Conservation (phyloP, 2,888 invertebrate genomes). For the Drosophila suboccidentalis region DNA sequence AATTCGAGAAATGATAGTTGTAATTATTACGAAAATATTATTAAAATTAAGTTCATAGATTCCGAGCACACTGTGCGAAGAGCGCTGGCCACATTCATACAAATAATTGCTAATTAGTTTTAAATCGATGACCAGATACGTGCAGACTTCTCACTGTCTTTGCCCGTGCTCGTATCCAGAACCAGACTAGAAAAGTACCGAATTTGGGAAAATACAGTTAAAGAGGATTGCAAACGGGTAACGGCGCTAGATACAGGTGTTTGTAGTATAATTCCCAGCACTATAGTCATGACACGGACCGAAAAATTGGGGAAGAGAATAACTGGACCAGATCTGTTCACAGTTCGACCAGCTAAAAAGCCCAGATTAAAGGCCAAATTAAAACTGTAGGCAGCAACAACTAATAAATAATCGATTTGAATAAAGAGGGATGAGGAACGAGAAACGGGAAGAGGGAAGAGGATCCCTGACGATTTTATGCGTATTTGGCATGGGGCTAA, state of each 20-base stretch:
- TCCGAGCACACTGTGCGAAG: constrained; percentile 44
- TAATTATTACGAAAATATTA: too few species aligned
- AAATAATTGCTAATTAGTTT: constrained; percentile 83
- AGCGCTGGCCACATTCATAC: constrained; percentile 44
- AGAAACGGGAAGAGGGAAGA: background rate
- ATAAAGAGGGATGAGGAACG: constrained; percentile 11
- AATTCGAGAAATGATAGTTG: too few species aligned
- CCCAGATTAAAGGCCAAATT: constrained; percentile 27
- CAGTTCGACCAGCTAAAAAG: constrained; percentile 13
- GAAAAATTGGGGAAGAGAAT: background rate
- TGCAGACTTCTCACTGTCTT: constrained; percentile 39
- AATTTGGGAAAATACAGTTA: background rate
- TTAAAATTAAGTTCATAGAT: too few species aligned
- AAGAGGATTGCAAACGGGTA: background rate
- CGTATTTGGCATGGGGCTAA: constrained; percentile 25
- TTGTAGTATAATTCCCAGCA: background rate
- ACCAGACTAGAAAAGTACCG: background rate
- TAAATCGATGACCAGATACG: constrained; percentile 69
- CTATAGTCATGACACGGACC: background rate
- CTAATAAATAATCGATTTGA: constrained; percentile 50
- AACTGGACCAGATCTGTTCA: constrained; percentile 15
- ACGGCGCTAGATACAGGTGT: background rate
- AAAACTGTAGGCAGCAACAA: constrained; percentile 27
- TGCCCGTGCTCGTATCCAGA: background rate
- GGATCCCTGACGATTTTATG: constrained; percentile 16